Conservation (phyloP, 2,113 vertebrate genomes). For the Ginglymostoma cirratum region DNA sequence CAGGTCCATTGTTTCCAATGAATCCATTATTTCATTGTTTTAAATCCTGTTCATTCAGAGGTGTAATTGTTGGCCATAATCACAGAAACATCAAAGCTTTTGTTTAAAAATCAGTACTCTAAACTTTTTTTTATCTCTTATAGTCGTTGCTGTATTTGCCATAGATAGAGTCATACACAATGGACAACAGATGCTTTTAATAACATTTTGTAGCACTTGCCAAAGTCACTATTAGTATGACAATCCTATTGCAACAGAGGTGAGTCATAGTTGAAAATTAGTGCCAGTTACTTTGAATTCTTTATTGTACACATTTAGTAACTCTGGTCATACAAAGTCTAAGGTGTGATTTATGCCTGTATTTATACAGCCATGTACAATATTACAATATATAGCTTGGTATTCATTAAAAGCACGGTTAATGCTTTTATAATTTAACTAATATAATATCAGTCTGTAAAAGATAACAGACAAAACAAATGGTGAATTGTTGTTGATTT, state of each 20-base stretch:
- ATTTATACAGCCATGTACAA: not conserved
- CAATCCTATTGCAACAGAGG: slow-evolving; percentile 10
- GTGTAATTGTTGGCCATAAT: not conserved
- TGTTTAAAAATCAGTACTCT: slow-evolving; percentile 3
- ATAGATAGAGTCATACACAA: slow-evolving; percentile 19
- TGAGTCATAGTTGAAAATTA: slow-evolving; percentile 9
- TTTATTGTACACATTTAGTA: not conserved
- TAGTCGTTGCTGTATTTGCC: slow-evolving; percentile 9
- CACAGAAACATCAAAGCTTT: slow-evolving; percentile 35
- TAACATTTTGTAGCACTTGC: not conserved
- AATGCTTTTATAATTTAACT: not conserved
- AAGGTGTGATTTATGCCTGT: slow-evolving; percentile 9
- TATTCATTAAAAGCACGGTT: not conserved
- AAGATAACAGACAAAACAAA: slow-evolving; percentile 2
- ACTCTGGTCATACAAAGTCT: not conserved
- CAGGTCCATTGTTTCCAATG: not conserved
- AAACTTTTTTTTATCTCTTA: not conserved
- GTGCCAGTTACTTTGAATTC: slow-evolving; percentile 29
- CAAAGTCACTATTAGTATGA: slow-evolving; percentile 5
- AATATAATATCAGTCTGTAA: too few species aligned
- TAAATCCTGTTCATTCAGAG: not conserved
- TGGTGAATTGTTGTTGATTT: not conserved
- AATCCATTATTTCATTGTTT: not conserved
- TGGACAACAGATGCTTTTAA: slow-evolving; percentile 36
- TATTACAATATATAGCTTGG: not conserved